phyloP scores from a whole-genome alignment of 2,888 invertebrate species.

The Bellardia bayeri region DNA sequence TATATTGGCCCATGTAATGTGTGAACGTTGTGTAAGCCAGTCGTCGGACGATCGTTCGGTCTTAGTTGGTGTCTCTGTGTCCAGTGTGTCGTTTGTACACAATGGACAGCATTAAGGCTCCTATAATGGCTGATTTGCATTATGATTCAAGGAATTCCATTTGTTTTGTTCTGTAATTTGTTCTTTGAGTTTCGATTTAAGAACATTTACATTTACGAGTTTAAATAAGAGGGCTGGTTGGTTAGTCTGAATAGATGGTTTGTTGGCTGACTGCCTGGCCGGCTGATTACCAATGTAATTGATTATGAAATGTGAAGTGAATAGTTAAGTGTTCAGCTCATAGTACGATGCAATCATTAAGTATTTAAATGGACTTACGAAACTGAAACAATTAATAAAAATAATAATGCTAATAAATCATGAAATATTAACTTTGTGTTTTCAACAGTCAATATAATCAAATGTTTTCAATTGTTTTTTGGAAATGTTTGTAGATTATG shows the following conservation, averaged over 20 bases:
- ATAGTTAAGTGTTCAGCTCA: conserved; percentile 5
- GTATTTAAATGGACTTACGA: conserved; percentile 12
- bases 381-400: conserved; percentile 39
- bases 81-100: conserved; percentile 2
- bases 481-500: too few relatives aligned
- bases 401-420: neutral
- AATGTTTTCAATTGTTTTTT: too few relatives aligned
- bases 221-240: neutral
- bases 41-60: neutral
- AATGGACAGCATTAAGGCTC: neutral
- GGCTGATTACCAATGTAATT: conserved; percentile 1
- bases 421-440: neutral
- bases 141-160: conserved; percentile 4
- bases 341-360: conserved; percentile 5
- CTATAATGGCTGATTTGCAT: conserved; percentile 21
- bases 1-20: neutral
- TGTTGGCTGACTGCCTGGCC: neutral
- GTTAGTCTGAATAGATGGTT: neutral
- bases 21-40: conserved; percentile 4
- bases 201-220: conserved; percentile 4
- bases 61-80: conserved; percentile 11
- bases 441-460: neutral
- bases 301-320: conserved; percentile 18
- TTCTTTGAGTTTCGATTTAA: neutral
- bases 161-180: neutral